phyloP scores from a whole-genome alignment of 2,888 invertebrate species.

The Psylliodes chrysocephalus region DNA sequence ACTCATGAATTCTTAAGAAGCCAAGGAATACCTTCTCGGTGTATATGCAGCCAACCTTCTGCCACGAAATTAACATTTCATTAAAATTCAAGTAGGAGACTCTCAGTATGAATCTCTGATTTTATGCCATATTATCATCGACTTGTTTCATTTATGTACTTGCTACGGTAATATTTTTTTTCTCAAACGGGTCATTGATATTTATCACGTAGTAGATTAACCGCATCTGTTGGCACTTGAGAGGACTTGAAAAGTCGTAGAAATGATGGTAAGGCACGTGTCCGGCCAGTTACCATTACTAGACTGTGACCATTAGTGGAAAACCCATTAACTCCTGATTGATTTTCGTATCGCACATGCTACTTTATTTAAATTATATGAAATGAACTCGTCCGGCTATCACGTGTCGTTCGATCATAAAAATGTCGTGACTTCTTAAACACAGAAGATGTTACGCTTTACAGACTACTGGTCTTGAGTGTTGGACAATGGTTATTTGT shows the following conservation, averaged over 20 bases:
- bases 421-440: slow-evolving; percentile 11
- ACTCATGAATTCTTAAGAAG: slow-evolving; percentile 23
- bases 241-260: slow-evolving; percentile 39
- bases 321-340: slow-evolving; percentile 44
- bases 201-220: slow-evolving; percentile 43
- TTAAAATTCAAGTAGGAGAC: slow-evolving; percentile 39
- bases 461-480: slow-evolving; percentile 3
- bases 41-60: slow-evolving; percentile 32
- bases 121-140: slow-evolving; percentile 41
- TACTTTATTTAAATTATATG: slow-evolving; percentile 38
- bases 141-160: slow-evolving; percentile 44
- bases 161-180: slow-evolving; percentile 42
- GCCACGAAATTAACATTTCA: slow-evolving; percentile 39
- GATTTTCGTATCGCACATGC: slow-evolving; percentile 46
- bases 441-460: slow-evolving; percentile 2
- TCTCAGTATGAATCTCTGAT: slow-evolving; percentile 42
- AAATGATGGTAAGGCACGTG: slow-evolving; percentile 47
- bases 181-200: slow-evolving; percentile 43
- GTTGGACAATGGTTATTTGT: not conserved
- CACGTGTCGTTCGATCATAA: slow-evolving; percentile 18
- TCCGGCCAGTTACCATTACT: slow-evolving; percentile 43
- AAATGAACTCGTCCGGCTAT: slow-evolving; percentile 22
- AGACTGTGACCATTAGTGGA: slow-evolving; percentile 41
- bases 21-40: slow-evolving; percentile 19
- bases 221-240: slow-evolving; percentile 45